phyloP scores from a whole-genome alignment of 2,888 invertebrate genomes.

The Pediacus dermestoides region DNA sequence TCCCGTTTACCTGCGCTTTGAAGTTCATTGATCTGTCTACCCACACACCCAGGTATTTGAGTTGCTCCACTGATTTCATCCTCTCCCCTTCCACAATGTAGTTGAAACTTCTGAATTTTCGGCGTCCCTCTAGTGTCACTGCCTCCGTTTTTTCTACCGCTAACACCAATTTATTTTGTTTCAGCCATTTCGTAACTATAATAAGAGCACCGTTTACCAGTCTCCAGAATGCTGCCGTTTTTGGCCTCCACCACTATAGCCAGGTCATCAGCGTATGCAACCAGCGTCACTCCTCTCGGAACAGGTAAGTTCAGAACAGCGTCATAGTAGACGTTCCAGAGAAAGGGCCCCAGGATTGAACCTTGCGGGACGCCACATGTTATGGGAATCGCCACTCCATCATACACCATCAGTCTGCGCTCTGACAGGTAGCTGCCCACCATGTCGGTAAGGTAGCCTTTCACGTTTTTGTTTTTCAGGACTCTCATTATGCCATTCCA shows the following conservation, averaged over 20 bases:
- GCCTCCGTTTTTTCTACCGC: conserved; percentile 3
- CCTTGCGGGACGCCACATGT: too few species aligned
- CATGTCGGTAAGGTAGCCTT: too few species aligned
- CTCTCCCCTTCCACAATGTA: too few species aligned
- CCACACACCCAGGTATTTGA: conserved; percentile 15
- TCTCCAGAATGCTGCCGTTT: not conserved
- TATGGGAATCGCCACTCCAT: too few species aligned
- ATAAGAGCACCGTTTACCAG: not conserved
- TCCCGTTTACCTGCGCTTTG: conserved; percentile 7
- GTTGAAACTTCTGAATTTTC: too few species aligned
- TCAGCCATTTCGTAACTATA: not conserved
- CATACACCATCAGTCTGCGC: too few species aligned
- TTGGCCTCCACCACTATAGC: not conserved
- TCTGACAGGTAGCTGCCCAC: too few species aligned
- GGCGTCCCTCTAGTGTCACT: not conserved
- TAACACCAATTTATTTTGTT: not conserved
- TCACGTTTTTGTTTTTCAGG: too few species aligned
- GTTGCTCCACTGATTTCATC: too few species aligned
- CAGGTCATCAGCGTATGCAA: too few species aligned
- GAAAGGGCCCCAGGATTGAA: conserved; percentile 5
- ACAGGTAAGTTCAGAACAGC: not conserved
- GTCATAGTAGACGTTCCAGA: conserved; percentile 8
- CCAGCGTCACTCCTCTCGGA: not conserved
- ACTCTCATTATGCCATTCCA: too few species aligned
- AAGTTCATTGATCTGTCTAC: conserved; percentile 8